phyloP scores from a whole-genome alignment of 2,113 vertebrate genomes.

The Equus przewalskii region DNA sequence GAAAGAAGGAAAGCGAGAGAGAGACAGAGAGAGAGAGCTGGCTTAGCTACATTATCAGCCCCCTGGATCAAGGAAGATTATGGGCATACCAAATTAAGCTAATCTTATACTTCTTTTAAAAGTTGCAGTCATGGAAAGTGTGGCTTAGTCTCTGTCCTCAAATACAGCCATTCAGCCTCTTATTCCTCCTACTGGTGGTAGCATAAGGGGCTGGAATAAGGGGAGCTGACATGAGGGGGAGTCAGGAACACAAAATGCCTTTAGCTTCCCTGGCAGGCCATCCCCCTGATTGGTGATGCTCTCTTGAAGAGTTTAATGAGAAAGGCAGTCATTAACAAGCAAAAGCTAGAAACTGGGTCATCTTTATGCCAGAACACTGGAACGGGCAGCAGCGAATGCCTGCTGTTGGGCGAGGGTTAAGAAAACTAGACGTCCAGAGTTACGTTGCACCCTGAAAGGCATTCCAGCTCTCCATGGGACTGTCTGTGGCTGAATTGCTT shows the following conservation, averaged over 20 bases:
- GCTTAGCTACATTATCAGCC: neutral
- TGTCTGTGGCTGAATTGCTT: no score
- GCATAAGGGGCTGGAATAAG: neutral
- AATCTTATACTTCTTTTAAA: neutral
- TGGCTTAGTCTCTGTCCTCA: neutral
- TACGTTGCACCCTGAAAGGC: neutral
- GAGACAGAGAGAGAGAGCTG: rapidly evolving
- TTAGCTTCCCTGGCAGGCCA: neutral
- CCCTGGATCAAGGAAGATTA: neutral
- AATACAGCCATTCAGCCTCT: neutral
- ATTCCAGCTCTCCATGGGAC: neutral
- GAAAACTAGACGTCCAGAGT: neutral
- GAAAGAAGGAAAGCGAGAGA: no score
- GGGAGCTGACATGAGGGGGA: neutral
- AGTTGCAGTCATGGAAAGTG: neutral
- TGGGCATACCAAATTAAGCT: neutral
- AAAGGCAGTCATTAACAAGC: neutral
- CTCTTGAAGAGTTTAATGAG: neutral
- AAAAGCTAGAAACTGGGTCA: neutral
- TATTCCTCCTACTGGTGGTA: neutral
- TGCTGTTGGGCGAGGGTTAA: neutral
- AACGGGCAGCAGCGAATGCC: neutral
- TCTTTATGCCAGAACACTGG: neutral
- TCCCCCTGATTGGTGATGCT: neutral
- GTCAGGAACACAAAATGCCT: rapidly evolving